These are phyloP conservation scores for Hafferia zeledoni DNA, from an alignment of 2,797 vertebrate genomes.

Conservation along the genomic window DNA sequence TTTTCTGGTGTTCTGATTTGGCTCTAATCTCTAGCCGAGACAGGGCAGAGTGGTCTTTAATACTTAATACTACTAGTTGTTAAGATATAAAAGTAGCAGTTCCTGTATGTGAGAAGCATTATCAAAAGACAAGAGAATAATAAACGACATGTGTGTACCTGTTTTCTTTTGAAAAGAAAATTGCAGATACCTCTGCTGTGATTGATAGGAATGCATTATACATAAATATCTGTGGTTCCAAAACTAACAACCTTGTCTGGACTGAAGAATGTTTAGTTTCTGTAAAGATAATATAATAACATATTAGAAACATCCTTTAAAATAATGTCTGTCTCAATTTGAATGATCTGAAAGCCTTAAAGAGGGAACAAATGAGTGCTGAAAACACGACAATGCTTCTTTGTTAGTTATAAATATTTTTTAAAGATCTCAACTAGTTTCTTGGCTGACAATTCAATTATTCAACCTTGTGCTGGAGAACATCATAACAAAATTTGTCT, in stretches of 20 bases:
- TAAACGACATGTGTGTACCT: neutral
- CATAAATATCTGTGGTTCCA: slow-evolving; percentile 22
- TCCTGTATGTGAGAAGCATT: neutral
- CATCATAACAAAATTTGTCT: slow-evolving; percentile 27
- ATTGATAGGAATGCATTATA: neutral
- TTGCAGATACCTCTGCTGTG: neutral
- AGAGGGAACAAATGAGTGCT: slow-evolving; percentile 9
- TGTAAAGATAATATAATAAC: slow-evolving; percentile 3
- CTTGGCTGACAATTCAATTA: slow-evolving; percentile 46
- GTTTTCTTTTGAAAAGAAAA: slow-evolving; percentile 18
- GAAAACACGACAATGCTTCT: neutral
- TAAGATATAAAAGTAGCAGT: neutral
- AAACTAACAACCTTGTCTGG: slow-evolving; percentile 10
- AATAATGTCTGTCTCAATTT: slow-evolving; percentile 5
- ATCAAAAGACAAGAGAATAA: neutral
- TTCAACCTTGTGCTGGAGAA: slow-evolving; percentile 28
- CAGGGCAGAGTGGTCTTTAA: neutral
- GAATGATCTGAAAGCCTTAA: slow-evolving; percentile 30
- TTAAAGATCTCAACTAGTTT: neutral
- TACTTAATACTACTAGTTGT: neutral
- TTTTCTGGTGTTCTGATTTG: neutral
- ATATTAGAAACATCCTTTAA: slow-evolving; percentile 45
- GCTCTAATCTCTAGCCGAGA: neutral
- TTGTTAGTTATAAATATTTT: slow-evolving; percentile 14
- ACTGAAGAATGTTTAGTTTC: slow-evolving; percentile 22